phyloP scores from a whole-genome alignment of 2,797 vertebrate genomes.

The Botia kubotai region DNA sequence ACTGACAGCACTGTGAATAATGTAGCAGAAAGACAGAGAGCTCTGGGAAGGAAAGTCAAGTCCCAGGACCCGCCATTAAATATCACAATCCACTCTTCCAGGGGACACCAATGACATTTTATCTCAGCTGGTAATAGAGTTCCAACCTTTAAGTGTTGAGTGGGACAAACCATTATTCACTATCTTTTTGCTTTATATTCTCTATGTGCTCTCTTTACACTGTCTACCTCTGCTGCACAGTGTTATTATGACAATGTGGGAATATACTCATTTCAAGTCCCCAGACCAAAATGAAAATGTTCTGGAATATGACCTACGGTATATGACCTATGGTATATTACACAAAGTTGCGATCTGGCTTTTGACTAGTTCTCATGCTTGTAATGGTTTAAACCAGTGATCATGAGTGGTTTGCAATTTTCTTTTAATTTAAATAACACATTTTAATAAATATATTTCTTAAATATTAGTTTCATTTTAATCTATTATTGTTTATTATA shows the following conservation, averaged over 20 bases:
- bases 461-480: not conserved
- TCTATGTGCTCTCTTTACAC: constrained; percentile 64
- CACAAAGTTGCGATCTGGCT: constrained; percentile 1
- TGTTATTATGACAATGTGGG: constrained; percentile 24
- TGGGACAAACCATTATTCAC: constrained; percentile 88
- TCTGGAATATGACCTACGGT: not conserved
- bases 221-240: not conserved
- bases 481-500: not conserved
- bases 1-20: constrained; percentile 80
- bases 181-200: constrained; percentile 66
- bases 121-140: constrained; percentile 85
- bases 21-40: constrained; percentile 74
- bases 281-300: constrained; percentile 20
- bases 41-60: constrained; percentile 76
- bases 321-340: constrained; percentile 1
- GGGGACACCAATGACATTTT: constrained; percentile 82
- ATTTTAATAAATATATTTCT: not conserved
- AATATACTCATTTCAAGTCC: constrained; percentile 7
- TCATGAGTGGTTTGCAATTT: not conserved
- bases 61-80: constrained; percentile 79
- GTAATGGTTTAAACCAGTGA: not conserved
- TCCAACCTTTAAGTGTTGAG: constrained; percentile 91
- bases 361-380: constrained; percentile 1
- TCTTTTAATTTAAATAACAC: not conserved
- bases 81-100: constrained; percentile 79